Conservation (phyloP, 2,888 invertebrate species). For the Anorthoa munda region DNA sequence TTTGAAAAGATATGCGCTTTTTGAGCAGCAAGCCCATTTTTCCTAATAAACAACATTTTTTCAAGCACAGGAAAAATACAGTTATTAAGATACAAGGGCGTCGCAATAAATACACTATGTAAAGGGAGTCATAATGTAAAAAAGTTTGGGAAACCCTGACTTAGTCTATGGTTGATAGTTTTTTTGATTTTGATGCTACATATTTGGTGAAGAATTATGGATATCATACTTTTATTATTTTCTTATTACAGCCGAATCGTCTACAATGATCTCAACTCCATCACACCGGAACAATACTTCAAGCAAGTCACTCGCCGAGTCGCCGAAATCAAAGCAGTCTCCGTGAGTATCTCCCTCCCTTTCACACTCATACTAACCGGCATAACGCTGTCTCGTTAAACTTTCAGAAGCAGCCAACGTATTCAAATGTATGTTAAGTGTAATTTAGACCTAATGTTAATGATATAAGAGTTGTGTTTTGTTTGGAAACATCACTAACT, state of each 20-base stretch:
- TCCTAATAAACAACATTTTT: too few species aligned
- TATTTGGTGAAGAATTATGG: not conserved
- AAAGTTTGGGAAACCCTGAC: too few species aligned
- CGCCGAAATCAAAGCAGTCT: constrained; percentile 97
- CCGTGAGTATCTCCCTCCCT: constrained; percentile 91
- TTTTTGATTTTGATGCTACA: too few species aligned
- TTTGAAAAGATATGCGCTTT: too few species aligned
- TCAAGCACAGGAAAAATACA: too few species aligned
- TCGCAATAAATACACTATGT: too few species aligned
- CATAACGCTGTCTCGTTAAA: constrained; percentile 65
- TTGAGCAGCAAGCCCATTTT: too few species aligned
- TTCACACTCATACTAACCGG: constrained; percentile 56
- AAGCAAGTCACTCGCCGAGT: constrained; percentile 97
- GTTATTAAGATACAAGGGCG: too few species aligned
- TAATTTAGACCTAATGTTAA: constrained; percentile 48
- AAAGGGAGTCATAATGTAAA: too few species aligned
- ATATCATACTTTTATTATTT: constrained; percentile 6
- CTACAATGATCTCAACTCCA: constrained; percentile 96
- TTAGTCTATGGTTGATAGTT: too few species aligned
- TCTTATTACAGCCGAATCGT: constrained; percentile 94
- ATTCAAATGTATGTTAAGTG: constrained; percentile 76
- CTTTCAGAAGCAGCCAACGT: constrained; percentile 77
- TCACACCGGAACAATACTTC: constrained; percentile 98
- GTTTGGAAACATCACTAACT: constrained; percentile 88
- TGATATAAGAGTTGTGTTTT: constrained; percentile 64